Evolutionary conservation across 2,888 invertebrate species (phyloP).

Genomic region (Ariolimax columbianus): DNA sequence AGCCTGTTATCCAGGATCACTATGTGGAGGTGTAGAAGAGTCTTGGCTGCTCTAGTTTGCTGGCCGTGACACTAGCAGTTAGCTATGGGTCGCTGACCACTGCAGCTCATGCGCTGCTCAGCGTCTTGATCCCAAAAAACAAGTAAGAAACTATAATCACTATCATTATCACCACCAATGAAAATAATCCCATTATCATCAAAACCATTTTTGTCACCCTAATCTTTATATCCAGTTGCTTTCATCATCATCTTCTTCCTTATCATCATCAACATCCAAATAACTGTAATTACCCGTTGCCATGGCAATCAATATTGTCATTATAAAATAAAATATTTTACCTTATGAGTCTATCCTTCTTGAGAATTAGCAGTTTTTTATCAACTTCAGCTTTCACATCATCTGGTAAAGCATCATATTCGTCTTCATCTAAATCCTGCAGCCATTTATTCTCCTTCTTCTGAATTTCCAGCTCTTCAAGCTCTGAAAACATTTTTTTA

Average conservation of each 20-base stretch:
- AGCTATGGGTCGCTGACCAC: too few relatives aligned
- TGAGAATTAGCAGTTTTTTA: conserved; percentile 75
- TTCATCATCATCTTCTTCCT: neutral
- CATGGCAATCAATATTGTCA: too few relatives aligned
- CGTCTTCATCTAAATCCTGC: conserved; percentile 79
- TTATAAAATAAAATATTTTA: conserved; percentile 49
- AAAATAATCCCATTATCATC: neutral
- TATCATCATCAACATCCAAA: neutral
- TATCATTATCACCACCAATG: neutral
- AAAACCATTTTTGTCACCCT: neutral
- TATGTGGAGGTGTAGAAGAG: too few relatives aligned
- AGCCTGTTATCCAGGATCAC: too few relatives aligned
- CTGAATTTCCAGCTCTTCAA: conserved; percentile 62
- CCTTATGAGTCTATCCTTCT: conserved; percentile 77
- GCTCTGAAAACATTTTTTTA: conserved; percentile 68
- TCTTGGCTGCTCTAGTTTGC: too few relatives aligned
- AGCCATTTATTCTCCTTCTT: conserved; percentile 72
- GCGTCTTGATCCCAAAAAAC: too few relatives aligned
- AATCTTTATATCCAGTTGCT: neutral
- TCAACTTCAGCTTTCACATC: conserved; percentile 75
- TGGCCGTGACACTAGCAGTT: too few relatives aligned
- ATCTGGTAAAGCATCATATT: conserved; percentile 78
- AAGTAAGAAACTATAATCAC: neutral
- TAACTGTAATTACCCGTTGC: neutral
- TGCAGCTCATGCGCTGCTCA: too few relatives aligned